Evolutionary conservation across 2,888 invertebrate species (phyloP).

Genomic region (Calliopum simillimum): DNA sequence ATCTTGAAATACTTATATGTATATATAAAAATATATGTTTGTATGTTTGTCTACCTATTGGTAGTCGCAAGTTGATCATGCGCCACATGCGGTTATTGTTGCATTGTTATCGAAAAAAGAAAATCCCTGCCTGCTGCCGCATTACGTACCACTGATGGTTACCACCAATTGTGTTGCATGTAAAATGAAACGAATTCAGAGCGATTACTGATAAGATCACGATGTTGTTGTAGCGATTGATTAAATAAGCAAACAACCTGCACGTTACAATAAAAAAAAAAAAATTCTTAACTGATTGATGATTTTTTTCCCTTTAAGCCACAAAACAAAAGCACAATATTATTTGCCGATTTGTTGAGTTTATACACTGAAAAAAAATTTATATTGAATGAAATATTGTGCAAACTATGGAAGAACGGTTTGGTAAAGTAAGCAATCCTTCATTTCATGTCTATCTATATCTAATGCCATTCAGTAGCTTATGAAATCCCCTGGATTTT

Average conservation of each 20-base stretch:
- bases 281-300: too few species aligned
- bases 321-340: too few species aligned
- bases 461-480: too few species aligned
- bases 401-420: too few species aligned
- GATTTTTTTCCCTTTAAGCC: too few species aligned
- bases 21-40: not conserved
- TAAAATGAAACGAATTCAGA: conserved; percentile 14
- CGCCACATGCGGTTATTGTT: conserved; percentile 1
- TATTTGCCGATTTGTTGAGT: too few species aligned
- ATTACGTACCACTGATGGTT: not conserved
- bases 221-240: conserved; percentile 46
- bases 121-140: not conserved
- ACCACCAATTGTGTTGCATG: conserved; percentile 13
- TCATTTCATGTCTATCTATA: too few species aligned
- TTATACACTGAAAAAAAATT: too few species aligned
- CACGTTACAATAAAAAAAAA: too few species aligned
- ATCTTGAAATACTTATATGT: conserved; percentile 14
- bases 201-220: conserved; percentile 47
- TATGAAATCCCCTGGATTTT: too few species aligned
- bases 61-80: conserved; percentile 23
- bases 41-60: not conserved
- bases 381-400: too few species aligned
- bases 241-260: conserved; percentile 16
- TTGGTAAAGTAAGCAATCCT: too few species aligned
- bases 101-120: not conserved